phyloP scores from a whole-genome alignment of 1,140 invertebrate species.

The Sinella curviseta region DNA sequence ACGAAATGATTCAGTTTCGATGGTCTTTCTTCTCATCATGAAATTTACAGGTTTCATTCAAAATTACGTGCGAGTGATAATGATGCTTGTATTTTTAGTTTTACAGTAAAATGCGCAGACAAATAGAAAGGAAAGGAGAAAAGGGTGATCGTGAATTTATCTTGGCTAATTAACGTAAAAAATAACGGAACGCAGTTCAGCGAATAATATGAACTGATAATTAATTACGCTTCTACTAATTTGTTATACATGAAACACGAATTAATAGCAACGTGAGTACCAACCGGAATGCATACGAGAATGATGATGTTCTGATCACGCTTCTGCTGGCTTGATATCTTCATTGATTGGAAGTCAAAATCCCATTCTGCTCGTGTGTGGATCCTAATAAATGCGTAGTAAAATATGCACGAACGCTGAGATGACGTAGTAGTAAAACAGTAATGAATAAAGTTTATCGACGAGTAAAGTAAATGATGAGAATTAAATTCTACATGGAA shows the following conservation, averaged over 20 bases:
- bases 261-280: background rate
- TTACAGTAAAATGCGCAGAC: no score
- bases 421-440: no score
- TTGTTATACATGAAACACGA: background rate
- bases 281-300: background rate
- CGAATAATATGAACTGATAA: background rate
- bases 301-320: background rate
- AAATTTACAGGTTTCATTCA: no score
- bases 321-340: background rate
- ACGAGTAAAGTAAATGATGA: background rate
- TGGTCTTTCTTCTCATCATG: no score
- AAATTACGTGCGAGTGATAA: no score
- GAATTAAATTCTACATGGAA: background rate
- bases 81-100: no score
- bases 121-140: background rate
- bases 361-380: no score
- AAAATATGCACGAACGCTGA: no score
- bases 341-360: no score
- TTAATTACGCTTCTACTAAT: slow-evolving; percentile 7
- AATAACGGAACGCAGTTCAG: background rate
- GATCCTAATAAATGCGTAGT: no score
- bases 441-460: no score
- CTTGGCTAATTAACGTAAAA: slow-evolving; percentile 6
- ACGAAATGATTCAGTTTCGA: no score
- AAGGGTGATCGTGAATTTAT: slow-evolving; percentile 9